Base-by-base conservation (phyloP, 2,113 vertebrate species). In the Gasterosteus nipponicus region DNA sequence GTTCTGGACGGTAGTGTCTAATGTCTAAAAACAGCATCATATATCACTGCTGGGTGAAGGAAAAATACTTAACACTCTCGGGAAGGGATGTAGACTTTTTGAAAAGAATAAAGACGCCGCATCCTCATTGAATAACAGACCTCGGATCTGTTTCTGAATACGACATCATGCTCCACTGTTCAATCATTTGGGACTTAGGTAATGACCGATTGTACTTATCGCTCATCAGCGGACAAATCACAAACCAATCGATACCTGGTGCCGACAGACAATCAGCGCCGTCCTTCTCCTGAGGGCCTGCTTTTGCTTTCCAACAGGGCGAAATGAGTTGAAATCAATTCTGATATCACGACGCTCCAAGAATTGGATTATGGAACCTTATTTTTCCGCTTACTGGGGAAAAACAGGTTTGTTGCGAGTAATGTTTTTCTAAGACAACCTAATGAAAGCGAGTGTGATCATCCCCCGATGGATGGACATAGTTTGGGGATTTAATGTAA, bases 401-500 rank as follows among this genome's bases (percentile, higher is more conserved):
- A 54, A 59, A 56, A 12, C 0, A 35, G 16, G 22, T 41, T 42
- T 71, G 1, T 71, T 42, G 33, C 61, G 56, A 31, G 33, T 39
- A 58, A 57, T 61, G 10, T 41, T 56, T 77, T 77, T 29, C 62
- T 57, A 15, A 68, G 5, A 4, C 65, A 53, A 75, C 0, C 22
- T 10, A 41, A 33, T 1, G 31, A 73, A 57, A 75, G 56, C 46
- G 18, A 0, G 11, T 29, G 54, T 67, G 56, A 57, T 16, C 26
- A 7, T 60, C 35, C n/a, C 60, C n/a, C 60, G 39, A 46, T 61
- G 63, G 62, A 44, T 38, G 35, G 35, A 38, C 35, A 38, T 3
- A 38, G 7, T 38, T 38, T 38, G 0, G 22, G 51, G 22, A 57
- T 16, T 49, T 35, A 49, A 47, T 15, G 33, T 16, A 6, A 53